Base-by-base conservation (phyloP, 2,888 invertebrate genomes). In the Ophraella communa region DNA sequence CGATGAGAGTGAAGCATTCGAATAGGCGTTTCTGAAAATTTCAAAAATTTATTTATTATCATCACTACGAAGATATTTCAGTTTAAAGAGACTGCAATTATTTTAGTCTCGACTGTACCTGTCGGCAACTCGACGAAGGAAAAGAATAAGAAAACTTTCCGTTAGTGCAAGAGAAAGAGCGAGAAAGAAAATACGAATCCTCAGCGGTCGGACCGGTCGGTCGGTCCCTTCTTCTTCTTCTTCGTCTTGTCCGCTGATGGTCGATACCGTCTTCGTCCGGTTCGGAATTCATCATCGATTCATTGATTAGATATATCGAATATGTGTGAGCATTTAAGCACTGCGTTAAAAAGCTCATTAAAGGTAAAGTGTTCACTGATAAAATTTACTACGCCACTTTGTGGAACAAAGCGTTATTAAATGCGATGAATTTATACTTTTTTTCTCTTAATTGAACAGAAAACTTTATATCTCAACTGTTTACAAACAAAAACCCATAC, bases 241-340 rank as follows among this genome's bases (percentile, higher is more conserved):
- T 23, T 60, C 52, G 35, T 51, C 52, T 51, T 55, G 45, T 56
- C 52, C 67, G 71, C 73, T 73, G 79, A 79, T 78, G 78, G 73
- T 70, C 73, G 79, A 79, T 79, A 79, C 74, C 75, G 76, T 65
- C 74, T 70, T 71, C 74, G 74, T 74, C 76, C 76, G 67, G 74
- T 75, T 78, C 74, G 73, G 77, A 75, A 79, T 77, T 77, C 78
- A 79, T 80, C 79, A 79, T 79, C 79, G 80, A 80, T 80, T 79
- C 80, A 80, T 80, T 80, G 80, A 80, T 80, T 80, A 80, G 80
- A 80, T 80, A 80, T 80, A 80, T 77, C 78, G 72, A 78, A 78
- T 76, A 77, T 76, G 77, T 76, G 76, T 74, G 76, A 76, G 77
- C 76, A 73, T 75, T 75, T 73, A 74, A 68, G 69, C 73, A 70